Evolutionary conservation across 2,113 vertebrate genomes (phyloP).

Genomic region (Corythoichthys intestinalis): DNA sequence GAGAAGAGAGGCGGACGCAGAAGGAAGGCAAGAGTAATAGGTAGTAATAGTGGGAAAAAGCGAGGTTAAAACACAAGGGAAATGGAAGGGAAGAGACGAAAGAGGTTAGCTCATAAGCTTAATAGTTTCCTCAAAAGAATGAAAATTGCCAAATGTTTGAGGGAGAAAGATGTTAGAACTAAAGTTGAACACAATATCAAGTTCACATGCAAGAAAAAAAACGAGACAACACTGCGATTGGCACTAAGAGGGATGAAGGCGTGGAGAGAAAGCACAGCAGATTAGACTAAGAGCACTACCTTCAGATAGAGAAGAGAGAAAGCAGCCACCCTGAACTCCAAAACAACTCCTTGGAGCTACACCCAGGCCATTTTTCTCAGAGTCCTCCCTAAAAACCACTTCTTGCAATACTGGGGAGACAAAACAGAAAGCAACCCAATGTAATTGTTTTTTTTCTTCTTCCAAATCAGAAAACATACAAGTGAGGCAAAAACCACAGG

Average conservation of each 20-base stretch:
- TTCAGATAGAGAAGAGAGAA: conserved; percentile 79
- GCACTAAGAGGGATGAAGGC: not conserved
- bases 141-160: not conserved
- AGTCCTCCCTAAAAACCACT: conserved; percentile 80
- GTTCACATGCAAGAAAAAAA: not conserved
- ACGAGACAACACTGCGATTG: not conserved
- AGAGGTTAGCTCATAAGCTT: conserved; percentile 30
- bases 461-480: conserved; percentile 44
- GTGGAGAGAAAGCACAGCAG: not conserved
- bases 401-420: conserved; percentile 76
- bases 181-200: not conserved
- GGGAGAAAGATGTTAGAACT: not conserved
- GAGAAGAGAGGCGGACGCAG: conserved; percentile 43
- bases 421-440: conserved; percentile 19
- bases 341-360: conserved; percentile 78
- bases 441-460: conserved; percentile 44
- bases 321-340: conserved; percentile 80
- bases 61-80: conserved; percentile 17
- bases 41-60: conserved; percentile 37
- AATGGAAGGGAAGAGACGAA: conserved; percentile 38
- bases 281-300: conserved; percentile 54
- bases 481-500: conserved; percentile 43
- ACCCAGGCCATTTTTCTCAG: conserved; percentile 75
- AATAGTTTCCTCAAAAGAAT: not conserved
- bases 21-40: conserved; percentile 38